Evolutionary conservation across 1,140 invertebrate species (phyloP), one percentile per base, ranked within the genome.

Genomic region (Papilio machaon): DNA sequence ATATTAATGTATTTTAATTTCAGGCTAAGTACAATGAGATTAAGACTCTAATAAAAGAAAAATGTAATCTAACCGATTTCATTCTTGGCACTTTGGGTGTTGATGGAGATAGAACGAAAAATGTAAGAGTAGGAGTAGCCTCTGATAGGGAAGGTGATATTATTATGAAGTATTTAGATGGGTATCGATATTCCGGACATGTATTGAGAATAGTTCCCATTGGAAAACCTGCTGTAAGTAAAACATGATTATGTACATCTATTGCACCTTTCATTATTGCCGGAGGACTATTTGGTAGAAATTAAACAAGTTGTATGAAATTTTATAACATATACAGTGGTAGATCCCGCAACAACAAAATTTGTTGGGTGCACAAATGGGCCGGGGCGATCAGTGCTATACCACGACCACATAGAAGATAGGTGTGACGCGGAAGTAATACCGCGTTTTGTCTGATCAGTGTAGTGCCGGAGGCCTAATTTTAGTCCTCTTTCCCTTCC

Each of bases 1-100:
- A 80, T 52, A 19, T 4, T 80, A 17, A 73, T 49, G 43, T 43
- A 80, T 79, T 82, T 78, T 64, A 67, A 74, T 91, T 91, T 38
- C 86, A 94, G 93, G 85, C 85, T 0, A 92, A 88, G 77, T 94
- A 90, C 82, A 85, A 89, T 13, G 90, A 93, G 80, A 73, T 94
- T 19, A 93, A 93, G 60, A 13, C 75, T 8, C 74, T 94, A 23
- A 90, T 94, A 73, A 92, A 87, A 75, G 83, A 88, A 77, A 83
- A 91, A 83, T 93, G 92, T 77, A 88, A 89, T 23, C 85, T 94
- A n/a, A 84, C 43, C 10, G 92, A 94, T 23, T 93, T 91, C 60
- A 94, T 93, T 46, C 83, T 94, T 73, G 93, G 91, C 81, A 89
- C 85, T 78, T 79, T 94, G 17, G 81, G 88, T 5, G 64, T 2